Evolutionary conservation across 2,888 invertebrate species (phyloP).

Genomic region (Sinotaia quadrata): DNA sequence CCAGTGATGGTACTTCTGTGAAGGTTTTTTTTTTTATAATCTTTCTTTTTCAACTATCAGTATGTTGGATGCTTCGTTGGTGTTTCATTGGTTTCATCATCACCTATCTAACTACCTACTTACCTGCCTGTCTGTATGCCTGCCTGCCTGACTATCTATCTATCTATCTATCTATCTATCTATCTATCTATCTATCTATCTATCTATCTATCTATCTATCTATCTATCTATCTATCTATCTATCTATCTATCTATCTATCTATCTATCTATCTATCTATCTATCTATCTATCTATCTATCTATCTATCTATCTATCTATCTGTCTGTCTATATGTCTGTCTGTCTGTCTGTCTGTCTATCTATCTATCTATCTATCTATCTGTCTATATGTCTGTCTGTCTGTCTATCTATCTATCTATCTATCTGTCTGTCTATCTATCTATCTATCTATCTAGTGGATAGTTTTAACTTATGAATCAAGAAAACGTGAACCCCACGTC

Average conservation of each 20-base stretch:
- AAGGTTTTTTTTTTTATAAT: neutral
- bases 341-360: too few species aligned
- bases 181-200: neutral
- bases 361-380: too few species aligned
- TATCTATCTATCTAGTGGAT: too few species aligned
- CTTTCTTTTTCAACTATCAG: neutral
- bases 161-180: neutral
- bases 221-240: constrained; percentile 9
- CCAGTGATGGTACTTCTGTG: too few species aligned
- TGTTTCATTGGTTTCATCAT: neutral
- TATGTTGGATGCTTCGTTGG: neutral
- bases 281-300: constrained; percentile 2
- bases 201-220: constrained; percentile 7
- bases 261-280: neutral
- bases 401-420: too few species aligned
- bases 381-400: too few species aligned
- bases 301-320: neutral
- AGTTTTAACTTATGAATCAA: too few species aligned
- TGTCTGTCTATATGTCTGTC: constrained; percentile 4
- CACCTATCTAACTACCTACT: neutral
- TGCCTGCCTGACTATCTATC: neutral
- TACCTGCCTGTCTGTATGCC: neutral
- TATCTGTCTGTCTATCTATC: too few species aligned
- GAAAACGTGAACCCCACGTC: too few species aligned
- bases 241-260: constrained; percentile 3